These are phyloP conservation scores for Magallana angulata DNA, from an alignment of 1,140 invertebrate species.

Conservation along the genomic window DNA sequence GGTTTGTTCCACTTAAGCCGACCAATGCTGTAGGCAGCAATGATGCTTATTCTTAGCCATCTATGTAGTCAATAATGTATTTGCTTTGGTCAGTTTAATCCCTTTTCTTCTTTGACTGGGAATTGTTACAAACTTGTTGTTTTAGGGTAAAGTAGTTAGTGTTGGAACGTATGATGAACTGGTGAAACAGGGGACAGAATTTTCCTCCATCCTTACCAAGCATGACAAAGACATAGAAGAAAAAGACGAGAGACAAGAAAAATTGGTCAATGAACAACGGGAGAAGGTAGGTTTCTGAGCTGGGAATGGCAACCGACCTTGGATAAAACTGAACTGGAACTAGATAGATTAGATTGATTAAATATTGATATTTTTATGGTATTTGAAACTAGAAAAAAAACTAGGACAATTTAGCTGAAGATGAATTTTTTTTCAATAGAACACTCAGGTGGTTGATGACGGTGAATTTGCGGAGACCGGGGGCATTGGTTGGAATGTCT, in stretches of 20 bases:
- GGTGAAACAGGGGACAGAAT: background rate
- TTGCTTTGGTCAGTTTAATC: too few relatives aligned
- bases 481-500: background rate
- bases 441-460: background rate
- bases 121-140: background rate
- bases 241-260: background rate
- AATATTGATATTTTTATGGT: background rate
- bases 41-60: too few relatives aligned
- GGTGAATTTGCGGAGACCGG: background rate
- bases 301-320: too few relatives aligned
- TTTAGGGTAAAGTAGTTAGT: slow-evolving; percentile 47
- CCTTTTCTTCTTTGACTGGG: too few relatives aligned
- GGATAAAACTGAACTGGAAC: too few relatives aligned
- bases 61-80: too few relatives aligned
- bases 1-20: slow-evolving; percentile 46
- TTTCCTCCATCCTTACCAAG: background rate
- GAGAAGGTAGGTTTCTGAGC: background rate
- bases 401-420: background rate
- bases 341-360: too few relatives aligned
- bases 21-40: background rate
- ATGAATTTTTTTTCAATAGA: background rate
- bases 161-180: too few relatives aligned
- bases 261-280: background rate
- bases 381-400: background rate
- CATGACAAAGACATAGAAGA: slow-evolving; percentile 30